Percentiles rank a stretch among this genome's conserved stretches.
Evolutionary conservation across 2,888 invertebrate genomes (phyloP).

Genomic region (Lasioglossum lativentre): DNA sequence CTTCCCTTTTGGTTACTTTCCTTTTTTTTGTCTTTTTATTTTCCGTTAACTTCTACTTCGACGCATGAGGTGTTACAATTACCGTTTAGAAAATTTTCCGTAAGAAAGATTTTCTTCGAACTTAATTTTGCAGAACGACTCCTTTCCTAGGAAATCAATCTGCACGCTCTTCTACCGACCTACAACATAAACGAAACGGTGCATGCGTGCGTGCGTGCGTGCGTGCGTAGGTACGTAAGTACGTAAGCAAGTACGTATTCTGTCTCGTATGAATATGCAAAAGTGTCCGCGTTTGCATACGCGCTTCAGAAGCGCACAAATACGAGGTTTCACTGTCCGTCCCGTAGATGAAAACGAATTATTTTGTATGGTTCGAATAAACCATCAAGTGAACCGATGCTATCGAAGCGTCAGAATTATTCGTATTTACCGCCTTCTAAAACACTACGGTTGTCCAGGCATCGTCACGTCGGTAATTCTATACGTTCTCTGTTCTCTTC

Average conservation of each 20-base stretch:
- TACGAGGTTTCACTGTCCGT: background rate
- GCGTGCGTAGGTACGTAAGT: background rate
- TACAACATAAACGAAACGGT: conserved; percentile 41
- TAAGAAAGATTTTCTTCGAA: background rate
- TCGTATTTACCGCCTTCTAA: conserved; percentile 4
- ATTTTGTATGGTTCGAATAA: background rate
- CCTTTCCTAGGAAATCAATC: conserved; percentile 63
- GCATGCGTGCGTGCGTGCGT: background rate
- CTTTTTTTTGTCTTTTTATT: background rate
- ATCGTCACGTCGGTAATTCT: background rate
- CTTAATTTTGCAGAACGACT: background rate
- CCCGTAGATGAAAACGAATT: background rate
- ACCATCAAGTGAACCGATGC: background rate
- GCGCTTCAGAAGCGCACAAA: background rate
- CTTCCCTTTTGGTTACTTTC: background rate
- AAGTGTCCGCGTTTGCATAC: background rate
- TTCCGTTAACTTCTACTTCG: background rate
- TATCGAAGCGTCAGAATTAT: background rate
- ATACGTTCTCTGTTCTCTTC: background rate
- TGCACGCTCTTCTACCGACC: conserved; percentile 65
- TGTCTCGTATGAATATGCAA: background rate
- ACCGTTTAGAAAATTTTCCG: background rate
- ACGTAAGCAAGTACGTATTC: background rate
- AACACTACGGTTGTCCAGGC: background rate
- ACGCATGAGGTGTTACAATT: background rate